Percentiles rank a stretch among this genome's conserved stretches.
Evolutionary conservation across 1,140 invertebrate species (phyloP).

Genomic region (Carposina sasakii): DNA sequence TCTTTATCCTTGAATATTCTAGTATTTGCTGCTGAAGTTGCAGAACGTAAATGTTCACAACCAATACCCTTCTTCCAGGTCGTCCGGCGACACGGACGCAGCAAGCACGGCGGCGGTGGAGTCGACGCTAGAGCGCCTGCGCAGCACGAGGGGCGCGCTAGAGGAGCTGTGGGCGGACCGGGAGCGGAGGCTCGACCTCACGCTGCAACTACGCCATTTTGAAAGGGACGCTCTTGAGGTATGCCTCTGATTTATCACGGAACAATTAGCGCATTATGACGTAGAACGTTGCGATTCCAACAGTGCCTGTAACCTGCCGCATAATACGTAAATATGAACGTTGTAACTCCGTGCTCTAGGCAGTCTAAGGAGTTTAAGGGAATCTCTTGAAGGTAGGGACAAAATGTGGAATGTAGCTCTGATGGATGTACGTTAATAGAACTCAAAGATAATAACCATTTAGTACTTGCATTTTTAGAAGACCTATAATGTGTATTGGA

Average conservation of each 20-base stretch:
- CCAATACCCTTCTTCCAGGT: too few species aligned
- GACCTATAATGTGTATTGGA: too few species aligned
- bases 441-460: background rate
- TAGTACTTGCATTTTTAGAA: background rate
- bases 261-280: too few species aligned
- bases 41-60: too few species aligned
- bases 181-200: slow-evolving; percentile 91
- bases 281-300: background rate
- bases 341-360: too few species aligned
- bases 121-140: slow-evolving; percentile 88
- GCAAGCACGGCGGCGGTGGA: slow-evolving; percentile 87
- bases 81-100: slow-evolving; percentile 78
- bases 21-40: too few species aligned
- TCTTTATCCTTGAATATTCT: too few species aligned
- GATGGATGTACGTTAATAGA: background rate
- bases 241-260: slow-evolving; percentile 26
- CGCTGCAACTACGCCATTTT: slow-evolving; percentile 92
- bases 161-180: slow-evolving; percentile 94
- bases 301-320: too few species aligned
- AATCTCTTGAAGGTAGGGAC: background rate
- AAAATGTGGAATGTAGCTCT: background rate
- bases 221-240: slow-evolving; percentile 96
- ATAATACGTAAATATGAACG: too few species aligned
- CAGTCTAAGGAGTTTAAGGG: too few species aligned
- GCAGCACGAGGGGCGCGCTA: slow-evolving; percentile 89